phyloP scores from a whole-genome alignment of 2,888 invertebrate genomes.

The Caenorhabditis macrosperma region DNA sequence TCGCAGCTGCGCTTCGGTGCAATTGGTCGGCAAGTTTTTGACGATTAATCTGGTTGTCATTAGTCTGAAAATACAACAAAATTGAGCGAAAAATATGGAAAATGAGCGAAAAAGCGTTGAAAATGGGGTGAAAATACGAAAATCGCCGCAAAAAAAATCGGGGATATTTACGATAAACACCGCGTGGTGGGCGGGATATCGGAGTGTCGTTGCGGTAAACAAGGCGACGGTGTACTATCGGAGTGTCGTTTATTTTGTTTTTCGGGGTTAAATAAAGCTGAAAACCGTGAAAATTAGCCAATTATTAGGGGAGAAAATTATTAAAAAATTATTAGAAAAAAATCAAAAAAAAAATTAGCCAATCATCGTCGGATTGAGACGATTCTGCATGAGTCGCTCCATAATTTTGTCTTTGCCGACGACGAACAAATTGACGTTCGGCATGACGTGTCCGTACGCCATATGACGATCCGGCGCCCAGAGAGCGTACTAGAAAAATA shows the following conservation, averaged over 20 bases:
- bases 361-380: constrained; percentile 71
- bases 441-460: constrained; percentile 67
- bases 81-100: not conserved
- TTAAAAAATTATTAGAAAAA: not conserved
- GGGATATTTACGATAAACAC: constrained; percentile 26
- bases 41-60: constrained; percentile 74
- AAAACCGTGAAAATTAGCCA: not conserved
- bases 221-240: constrained; percentile 1
- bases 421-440: constrained; percentile 68
- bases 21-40: constrained; percentile 73
- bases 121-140: constrained; percentile 2
- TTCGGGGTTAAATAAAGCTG: constrained; percentile 24
- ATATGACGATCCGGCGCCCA: constrained; percentile 58
- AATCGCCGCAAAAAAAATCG: not conserved
- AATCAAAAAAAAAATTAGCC: constrained; percentile 50
- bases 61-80: constrained; percentile 11
- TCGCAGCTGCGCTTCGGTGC: constrained; percentile 72
- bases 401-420: constrained; percentile 69
- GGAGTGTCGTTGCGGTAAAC: constrained; percentile 23
- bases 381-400: constrained; percentile 66
- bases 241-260: constrained; percentile 35
- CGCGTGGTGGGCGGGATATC: constrained; percentile 8
- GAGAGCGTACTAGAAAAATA: constrained; percentile 34
- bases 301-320: constrained; percentile 30
- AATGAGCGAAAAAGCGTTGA: constrained; percentile 1